These are phyloP conservation scores for Oenanthe melanoleuca DNA, from an alignment of 2,113 vertebrate genomes.

Conservation along the genomic window DNA sequence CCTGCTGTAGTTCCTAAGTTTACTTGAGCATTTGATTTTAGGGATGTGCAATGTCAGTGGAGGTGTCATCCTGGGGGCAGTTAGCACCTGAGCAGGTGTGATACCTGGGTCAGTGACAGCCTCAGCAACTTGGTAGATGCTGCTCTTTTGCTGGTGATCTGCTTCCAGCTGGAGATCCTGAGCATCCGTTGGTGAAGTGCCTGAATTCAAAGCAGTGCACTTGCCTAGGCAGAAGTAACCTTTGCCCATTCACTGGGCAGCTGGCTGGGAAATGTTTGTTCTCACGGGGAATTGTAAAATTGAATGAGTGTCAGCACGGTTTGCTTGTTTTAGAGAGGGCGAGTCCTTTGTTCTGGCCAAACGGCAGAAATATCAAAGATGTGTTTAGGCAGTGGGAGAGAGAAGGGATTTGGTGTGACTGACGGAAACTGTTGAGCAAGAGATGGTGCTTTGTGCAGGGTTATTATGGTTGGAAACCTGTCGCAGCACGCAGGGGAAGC, in stretches of 20 bases:
- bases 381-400: not conserved
- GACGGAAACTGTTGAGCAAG: conserved; percentile 43
- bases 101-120: not conserved
- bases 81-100: not conserved
- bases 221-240: not conserved
- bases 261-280: not conserved
- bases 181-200: rapidly evolving
- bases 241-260: rapidly evolving
- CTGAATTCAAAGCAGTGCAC: not conserved
- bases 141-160: not conserved
- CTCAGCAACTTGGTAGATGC: not conserved
- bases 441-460: not conserved
- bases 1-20: not conserved
- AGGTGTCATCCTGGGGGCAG: not conserved
- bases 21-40: not conserved
- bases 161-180: not conserved
- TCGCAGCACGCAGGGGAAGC: conserved; percentile 32
- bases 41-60: rapidly evolving
- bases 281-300: not conserved
- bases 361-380: not conserved
- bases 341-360: not conserved
- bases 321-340: not conserved
- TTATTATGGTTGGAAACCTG: conserved; percentile 34
- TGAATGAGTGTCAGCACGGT: not conserved
- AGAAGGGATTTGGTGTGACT: conserved; percentile 5